Evolutionary conservation across 2,797 vertebrate genomes (phyloP).

Genomic region (Prunella strophiata): DNA sequence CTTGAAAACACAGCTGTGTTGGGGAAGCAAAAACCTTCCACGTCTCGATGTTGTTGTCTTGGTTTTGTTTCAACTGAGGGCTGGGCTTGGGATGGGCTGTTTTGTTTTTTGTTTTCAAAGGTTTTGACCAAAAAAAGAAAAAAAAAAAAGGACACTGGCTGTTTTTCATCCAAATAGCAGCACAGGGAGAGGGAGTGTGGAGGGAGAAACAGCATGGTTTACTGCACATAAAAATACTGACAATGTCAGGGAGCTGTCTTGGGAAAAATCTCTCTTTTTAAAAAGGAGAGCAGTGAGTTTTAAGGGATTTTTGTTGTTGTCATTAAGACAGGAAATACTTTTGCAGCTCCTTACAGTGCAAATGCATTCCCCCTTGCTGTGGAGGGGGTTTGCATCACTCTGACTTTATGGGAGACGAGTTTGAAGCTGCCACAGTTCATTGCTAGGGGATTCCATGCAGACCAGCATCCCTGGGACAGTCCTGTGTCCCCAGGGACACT

Average conservation of each 20-base stretch:
- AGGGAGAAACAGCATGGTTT: not conserved
- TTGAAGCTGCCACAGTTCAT: not conserved
- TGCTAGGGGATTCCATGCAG: not conserved
- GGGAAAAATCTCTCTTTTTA: not conserved
- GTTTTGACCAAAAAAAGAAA: not conserved
- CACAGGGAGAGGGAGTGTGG: not conserved
- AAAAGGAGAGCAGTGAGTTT: not conserved
- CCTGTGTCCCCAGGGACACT: fast-evolving
- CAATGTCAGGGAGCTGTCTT: not conserved
- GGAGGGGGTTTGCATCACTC: not conserved
- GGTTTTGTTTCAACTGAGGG: slow-evolving; percentile 1
- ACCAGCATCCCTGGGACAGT: not conserved
- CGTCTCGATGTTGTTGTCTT: not conserved
- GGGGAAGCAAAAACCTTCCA: slow-evolving; percentile 17
- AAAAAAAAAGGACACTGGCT: not conserved
- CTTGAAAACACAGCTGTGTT: slow-evolving; percentile 59
- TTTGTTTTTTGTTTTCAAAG: slow-evolving; percentile 32
- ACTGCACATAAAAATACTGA: not conserved
- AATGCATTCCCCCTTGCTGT: not conserved
- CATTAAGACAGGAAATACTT: not conserved
- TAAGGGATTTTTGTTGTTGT: not conserved
- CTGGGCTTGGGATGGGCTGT: not conserved
- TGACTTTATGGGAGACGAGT: not conserved
- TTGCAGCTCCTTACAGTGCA: not conserved
- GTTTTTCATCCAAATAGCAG: slow-evolving; percentile 27